A percentile compares a stretch with the other conserved stretches of the same genome.
phyloP scores from a whole-genome alignment of 37 sponge, comb jelly and placozoan species.

The Ephydatia muelleri region DNA sequence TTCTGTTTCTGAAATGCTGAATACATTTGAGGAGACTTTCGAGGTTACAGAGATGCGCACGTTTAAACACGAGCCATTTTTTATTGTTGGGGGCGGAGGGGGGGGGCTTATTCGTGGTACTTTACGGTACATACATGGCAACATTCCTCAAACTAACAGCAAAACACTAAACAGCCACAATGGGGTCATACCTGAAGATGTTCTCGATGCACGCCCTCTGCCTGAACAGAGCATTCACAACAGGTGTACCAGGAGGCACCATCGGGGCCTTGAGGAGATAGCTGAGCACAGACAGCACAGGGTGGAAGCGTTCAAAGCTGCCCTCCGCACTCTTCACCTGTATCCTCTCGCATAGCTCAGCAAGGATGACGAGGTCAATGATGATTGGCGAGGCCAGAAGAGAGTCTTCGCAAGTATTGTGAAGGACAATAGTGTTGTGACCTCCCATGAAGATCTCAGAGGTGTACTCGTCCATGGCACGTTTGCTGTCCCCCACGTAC shows the following conservation, averaged over 20 bases:
- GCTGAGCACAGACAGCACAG: constrained; percentile 77
- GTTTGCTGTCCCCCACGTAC: constrained; percentile 81
- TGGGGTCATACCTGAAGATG: constrained; percentile 59
- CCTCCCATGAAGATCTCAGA: constrained; percentile 94
- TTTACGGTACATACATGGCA: no score
- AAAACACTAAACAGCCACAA: neutral
- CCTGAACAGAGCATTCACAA: constrained; percentile 84
- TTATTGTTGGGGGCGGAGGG: no score
- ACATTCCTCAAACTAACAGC: no score
- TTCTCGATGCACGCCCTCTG: constrained; percentile 87
- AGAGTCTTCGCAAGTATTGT: constrained; percentile 91
- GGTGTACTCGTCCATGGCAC: constrained; percentile 90
- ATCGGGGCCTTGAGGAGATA: constrained; percentile 85
- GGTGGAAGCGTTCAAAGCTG: constrained; percentile 67
- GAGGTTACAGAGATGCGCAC: no score
- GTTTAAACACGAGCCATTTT: no score
- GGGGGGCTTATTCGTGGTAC: no score
- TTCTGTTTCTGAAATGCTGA: no score
- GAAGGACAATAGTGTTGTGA: constrained; percentile 76
- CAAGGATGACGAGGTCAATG: constrained; percentile 81
- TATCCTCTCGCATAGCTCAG: constrained; percentile 79
- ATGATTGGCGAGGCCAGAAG: constrained; percentile 81
- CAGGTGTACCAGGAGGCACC: constrained; percentile 81
- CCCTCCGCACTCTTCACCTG: constrained; percentile 52
- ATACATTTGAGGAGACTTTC: no score